Base-by-base conservation (phyloP, 2,888 invertebrate genomes). In the Leptinotarsa rubiginosa region DNA sequence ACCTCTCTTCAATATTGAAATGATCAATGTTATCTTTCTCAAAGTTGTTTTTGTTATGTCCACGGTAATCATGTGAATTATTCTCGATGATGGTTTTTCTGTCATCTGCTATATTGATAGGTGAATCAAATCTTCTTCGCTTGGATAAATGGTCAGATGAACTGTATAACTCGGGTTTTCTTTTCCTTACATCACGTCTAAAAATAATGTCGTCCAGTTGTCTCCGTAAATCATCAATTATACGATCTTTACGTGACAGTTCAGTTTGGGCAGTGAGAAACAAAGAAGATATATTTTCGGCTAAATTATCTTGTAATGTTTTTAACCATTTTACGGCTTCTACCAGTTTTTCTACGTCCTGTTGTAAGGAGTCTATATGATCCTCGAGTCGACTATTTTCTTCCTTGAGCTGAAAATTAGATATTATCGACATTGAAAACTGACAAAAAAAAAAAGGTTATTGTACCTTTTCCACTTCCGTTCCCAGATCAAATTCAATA, bases 191-290 rank as follows among this genome's bases (percentile, higher is more conserved):
- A 18, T 52, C 18, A 22, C 78, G 72, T 77, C 83, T 84, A 75
- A 88, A 88, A 25, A 81, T 69, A 25, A 83, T 12, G 74, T 88
- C 82, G 59, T 89, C 88, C 47, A 88, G 62, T 77, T 88, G 77
- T 41, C 77, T 81, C 74, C 87, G 85, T n/a, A 90, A 83, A 13
- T 90, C 88, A 1, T 82, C 80, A 69, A 90, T 89, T 70, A 84
- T 85, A 54, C 80, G 83, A 77, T 90, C 88, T 80, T 90, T 90
- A n/a, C 90, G 83, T 25, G 85, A 82, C 56, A 90, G 85, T 84
- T 90, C 90, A 12, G 83, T 81, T 80, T 87, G 88, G 0, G 90
- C 90, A 22, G 90, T 90, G 79, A 88, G 87, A 68, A 85, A 86
- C 47, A 90, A 78, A 47, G 88, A 88, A 0, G 89, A 89, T 62